Evolutionary conservation across 2,113 vertebrate species (phyloP).

Genomic region (Leiothrix lutea): DNA sequence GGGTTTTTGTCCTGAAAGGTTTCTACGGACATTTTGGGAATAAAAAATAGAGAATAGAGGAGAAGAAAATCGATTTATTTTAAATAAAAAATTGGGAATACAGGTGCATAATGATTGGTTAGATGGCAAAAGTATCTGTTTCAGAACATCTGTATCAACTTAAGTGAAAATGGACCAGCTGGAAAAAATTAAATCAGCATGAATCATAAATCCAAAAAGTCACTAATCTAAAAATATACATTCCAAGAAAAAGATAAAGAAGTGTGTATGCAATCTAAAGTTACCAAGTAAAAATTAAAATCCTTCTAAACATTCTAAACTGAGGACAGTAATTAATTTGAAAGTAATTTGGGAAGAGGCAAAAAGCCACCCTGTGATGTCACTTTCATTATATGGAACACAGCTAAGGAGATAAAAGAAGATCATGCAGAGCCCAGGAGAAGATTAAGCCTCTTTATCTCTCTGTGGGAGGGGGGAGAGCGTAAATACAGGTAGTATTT

Average conservation of each 20-base stretch:
- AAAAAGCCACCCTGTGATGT: slow-evolving; percentile 16
- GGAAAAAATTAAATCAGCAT: slow-evolving; percentile 69
- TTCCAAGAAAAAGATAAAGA: slow-evolving; percentile 55
- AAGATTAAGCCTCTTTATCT: slow-evolving; percentile 61
- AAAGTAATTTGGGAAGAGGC: slow-evolving; percentile 23
- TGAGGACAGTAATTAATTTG: slow-evolving; percentile 65
- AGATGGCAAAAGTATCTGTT: slow-evolving; percentile 39
- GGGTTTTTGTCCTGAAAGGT: background rate
- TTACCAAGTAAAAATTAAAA: slow-evolving; percentile 30
- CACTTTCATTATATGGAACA: slow-evolving; percentile 11
- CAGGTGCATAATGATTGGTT: slow-evolving; percentile 58
- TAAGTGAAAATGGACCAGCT: slow-evolving; percentile 59
- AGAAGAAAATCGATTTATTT: background rate
- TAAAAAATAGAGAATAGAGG: background rate
- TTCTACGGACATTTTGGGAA: background rate
- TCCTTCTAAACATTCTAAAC: slow-evolving; percentile 41
- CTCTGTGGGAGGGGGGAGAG: background rate
- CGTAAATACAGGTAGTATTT: background rate
- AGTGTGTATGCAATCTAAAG: slow-evolving; percentile 35
- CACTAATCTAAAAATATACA: slow-evolving; percentile 73
- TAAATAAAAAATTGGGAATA: slow-evolving; percentile 13
- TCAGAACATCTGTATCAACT: slow-evolving; percentile 55
- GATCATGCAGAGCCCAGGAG: slow-evolving; percentile 26
- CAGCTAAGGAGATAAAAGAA: slow-evolving; percentile 60
- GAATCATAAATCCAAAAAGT: slow-evolving; percentile 71